Evolutionary conservation across 64 coral and sea anemone species (phyloP).

Genomic region (Orbicella faveolata): DNA sequence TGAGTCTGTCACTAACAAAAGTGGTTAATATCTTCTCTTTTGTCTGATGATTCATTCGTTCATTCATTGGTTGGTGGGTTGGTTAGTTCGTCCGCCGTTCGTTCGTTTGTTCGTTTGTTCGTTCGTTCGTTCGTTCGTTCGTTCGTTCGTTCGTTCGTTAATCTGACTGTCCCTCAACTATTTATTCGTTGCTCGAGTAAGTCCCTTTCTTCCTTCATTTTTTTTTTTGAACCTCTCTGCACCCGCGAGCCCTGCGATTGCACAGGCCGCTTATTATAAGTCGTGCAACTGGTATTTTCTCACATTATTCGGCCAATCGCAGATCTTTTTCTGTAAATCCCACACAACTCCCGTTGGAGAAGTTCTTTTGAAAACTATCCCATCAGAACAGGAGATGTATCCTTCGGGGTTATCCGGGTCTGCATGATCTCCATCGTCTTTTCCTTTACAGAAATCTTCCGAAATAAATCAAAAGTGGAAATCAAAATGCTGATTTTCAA

Average conservation of each 20-base stretch:
- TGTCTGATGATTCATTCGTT: no score
- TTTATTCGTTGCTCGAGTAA: no score
- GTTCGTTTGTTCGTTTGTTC: not conserved
- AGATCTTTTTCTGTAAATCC: slow-evolving; percentile 10
- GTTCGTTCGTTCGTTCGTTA: not conserved
- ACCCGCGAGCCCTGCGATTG: no score
- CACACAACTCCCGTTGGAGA: slow-evolving; percentile 21
- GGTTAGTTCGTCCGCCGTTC: no score
- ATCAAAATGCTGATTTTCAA: no score
- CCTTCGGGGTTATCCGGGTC: not conserved
- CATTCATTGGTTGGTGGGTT: no score
- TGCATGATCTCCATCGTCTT: slow-evolving; percentile 15
- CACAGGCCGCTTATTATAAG: no score
- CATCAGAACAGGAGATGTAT: slow-evolving; percentile 19
- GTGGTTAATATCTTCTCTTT: no score
- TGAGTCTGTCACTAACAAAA: no score
- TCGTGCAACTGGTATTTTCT: not conserved
- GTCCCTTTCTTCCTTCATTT: no score
- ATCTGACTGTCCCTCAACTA: no score
- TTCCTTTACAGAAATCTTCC: slow-evolving; percentile 23
- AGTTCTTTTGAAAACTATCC: slow-evolving; percentile 12
- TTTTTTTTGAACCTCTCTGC: no score
- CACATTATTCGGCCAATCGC: slow-evolving; percentile 40
- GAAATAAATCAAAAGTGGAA: not conserved
- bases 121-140: not conserved